Base-by-base conservation (phyloP, 1,140 invertebrate species). In the Papilio glaucus region DNA sequence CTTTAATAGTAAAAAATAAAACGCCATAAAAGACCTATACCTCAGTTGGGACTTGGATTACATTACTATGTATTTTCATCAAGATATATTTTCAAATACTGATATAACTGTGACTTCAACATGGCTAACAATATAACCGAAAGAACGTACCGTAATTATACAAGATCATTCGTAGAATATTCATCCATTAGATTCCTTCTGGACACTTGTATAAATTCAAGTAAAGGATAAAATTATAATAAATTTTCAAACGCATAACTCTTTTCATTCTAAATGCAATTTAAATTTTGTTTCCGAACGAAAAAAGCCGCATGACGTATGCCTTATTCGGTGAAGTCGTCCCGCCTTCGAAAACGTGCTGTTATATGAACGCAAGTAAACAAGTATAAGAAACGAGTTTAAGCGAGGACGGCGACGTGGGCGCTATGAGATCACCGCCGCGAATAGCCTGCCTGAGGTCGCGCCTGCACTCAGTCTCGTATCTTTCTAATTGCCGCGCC, bases 381-480 rank as follows among this genome's bases (percentile, higher is more conserved):
- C 86, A 91, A 84, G 81, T 87, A 53, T 53, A 87, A 89, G 81
- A 91, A 91, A 91, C 89, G 82, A 86, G 89, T 91, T 91, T 89
- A 79, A 85, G 84, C 87, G 89, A 89, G 87, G 88, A 89, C 87
- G 67, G 42, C 33, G 67, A 24, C 33, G 89, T 89, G 84, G 85
- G 87, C 77, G 73, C 82, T 86, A 81, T 91, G 89, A 91, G 86
- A 91, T 91, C 89, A 91, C 78, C 89, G 87, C 85, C 83, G 81
- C 80, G 81, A 87, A 87, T 91, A 91, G 72, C 53, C 71, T 76
- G 76, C 74, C 84, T 85, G 85, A 91, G 88, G 85, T 84, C 86
- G 85, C 84, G 80, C 79, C 80, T 88, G 86, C 86, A 85, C 85
- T 49, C 45, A 49, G 85, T 85, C 76, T 85, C 83, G 82, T 84